These are phyloP conservation scores for Bombyx huttoni DNA, from an alignment of 2,888 invertebrate species.

Conservation along the genomic window DNA sequence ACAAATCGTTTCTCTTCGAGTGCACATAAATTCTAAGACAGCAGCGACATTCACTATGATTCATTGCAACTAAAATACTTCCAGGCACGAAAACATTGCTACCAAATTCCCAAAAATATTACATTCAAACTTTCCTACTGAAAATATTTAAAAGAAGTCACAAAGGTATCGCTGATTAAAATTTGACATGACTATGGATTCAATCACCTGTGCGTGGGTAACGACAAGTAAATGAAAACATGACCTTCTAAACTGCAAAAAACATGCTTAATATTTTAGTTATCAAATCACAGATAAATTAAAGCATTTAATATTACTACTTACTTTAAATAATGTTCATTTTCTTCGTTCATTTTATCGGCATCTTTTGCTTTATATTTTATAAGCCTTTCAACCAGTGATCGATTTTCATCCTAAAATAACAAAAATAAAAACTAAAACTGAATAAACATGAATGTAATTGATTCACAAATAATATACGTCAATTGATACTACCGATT, in stretches of 20 bases:
- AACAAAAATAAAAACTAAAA: constrained; percentile 13
- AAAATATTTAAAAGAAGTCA: constrained; percentile 1
- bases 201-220: constrained; percentile 4
- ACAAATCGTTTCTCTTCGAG: constrained; percentile 24
- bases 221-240: constrained; percentile 8
- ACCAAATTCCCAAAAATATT: constrained; percentile 32
- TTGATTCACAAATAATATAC: background rate
- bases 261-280: constrained; percentile 19
- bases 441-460: constrained; percentile 1
- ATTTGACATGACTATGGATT: background rate
- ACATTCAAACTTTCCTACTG: background rate
- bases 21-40: constrained; percentile 27
- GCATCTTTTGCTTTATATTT: constrained; percentile 95
- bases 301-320: constrained; percentile 21
- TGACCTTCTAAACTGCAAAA: constrained; percentile 24
- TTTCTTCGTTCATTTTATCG: constrained; percentile 96
- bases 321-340: constrained; percentile 93
- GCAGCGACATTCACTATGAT: constrained; percentile 38
- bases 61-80: constrained; percentile 26
- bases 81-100: constrained; percentile 25
- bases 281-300: constrained; percentile 3
- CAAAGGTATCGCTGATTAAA: constrained; percentile 1
- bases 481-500: constrained; percentile 11
- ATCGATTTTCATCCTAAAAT: constrained; percentile 88
- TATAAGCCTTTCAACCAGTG: constrained; percentile 88